Conservation (phyloP, 2,797 vertebrate genomes). For the Ficedula albicollis region DNA sequence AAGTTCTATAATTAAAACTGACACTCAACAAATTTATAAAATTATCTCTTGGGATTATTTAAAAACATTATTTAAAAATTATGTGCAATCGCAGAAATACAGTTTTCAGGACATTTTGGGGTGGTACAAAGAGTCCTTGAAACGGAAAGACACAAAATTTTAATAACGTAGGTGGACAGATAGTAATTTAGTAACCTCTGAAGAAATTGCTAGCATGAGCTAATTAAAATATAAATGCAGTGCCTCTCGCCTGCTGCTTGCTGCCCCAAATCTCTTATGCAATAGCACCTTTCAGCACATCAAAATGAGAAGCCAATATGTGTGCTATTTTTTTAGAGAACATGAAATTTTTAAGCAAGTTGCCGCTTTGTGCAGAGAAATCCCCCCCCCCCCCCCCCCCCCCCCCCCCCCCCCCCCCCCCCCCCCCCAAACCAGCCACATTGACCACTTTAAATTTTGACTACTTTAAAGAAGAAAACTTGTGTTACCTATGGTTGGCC, state of each 20-base stretch:
- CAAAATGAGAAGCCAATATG: background rate
- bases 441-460: background rate
- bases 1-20: background rate
- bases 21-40: background rate
- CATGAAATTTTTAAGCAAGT: background rate
- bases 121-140: background rate
- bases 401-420: too few relatives aligned
- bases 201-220: slow-evolving; percentile 26
- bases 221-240: slow-evolving; percentile 54
- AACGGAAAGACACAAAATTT: background rate
- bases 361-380: background rate
- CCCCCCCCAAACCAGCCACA: background rate
- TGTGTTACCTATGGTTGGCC: background rate
- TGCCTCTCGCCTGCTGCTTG: slow-evolving; percentile 19
- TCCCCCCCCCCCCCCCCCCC: too few relatives aligned
- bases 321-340: background rate
- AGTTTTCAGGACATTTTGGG: background rate
- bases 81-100: background rate
- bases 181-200: slow-evolving; percentile 29
- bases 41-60: background rate
- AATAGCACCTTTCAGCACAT: background rate
- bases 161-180: slow-evolving; percentile 52
- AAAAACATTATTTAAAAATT: background rate
- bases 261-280: background rate
- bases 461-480: background rate